Evolutionary conservation across 2,888 invertebrate species (phyloP), one percentile per base, ranked within the genome.

Genomic region (Hyposoter didymator): DNA sequence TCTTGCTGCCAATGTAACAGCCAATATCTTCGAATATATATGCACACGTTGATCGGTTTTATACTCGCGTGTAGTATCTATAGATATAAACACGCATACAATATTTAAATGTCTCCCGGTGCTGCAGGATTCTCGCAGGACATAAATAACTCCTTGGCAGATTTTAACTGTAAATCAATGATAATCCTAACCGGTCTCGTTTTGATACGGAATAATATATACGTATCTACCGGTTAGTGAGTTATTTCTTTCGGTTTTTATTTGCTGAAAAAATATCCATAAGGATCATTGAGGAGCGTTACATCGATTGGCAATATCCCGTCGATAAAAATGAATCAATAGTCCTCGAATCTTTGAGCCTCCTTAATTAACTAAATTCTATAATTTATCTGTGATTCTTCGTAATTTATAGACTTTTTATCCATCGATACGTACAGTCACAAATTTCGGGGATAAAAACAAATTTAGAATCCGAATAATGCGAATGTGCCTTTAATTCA

Each of bases 121-220:
- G 67, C 73, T 78, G 78, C 75, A 66, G 78, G 75, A 82, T 70
- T 82, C 85, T 78, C 78, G 64, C 78, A 55, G 75, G 75, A 85
- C 82, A 75, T 78, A 75, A 85, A 85, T 85, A 82, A 82, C 78
- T 85, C 28, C 64, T 28, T 39, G 47, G 47, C 32, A 67, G 74
- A 49, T 28, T 64, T 64, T 82, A 85, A 85, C 85, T 79, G 78
- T 79, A 75, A 85, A 79, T 79, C 75, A 85, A 78, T 78, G 85
- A 85, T 85, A 85, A 85, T 85, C 78, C 85, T 72, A 82, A 79
- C 85, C 82, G 82, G 82, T 82, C 78, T 78, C 78, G 39, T 79
- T 79, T 85, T 69, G 45, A 82, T 82, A 72, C 39, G 67, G 62
- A 67, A 49, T 66, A 52, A 76, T 69, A 52, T 72, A 28, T 45